phyloP scores from a whole-genome alignment of 2,113 vertebrate genomes.

The Centropus bengalensis region DNA sequence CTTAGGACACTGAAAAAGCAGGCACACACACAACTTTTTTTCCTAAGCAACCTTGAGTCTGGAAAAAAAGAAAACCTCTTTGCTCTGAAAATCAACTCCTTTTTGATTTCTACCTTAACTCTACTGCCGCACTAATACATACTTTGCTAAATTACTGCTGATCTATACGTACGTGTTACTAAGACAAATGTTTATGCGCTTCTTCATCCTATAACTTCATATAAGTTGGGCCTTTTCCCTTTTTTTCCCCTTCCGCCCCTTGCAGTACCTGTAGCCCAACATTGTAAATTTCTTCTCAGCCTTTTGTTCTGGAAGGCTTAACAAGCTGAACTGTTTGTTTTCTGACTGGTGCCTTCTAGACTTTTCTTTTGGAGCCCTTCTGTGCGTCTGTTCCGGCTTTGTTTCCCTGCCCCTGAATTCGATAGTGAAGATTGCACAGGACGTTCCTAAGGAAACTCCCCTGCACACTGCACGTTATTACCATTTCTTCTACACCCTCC shows the following conservation, averaged over 20 bases:
- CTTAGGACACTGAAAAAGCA: background rate
- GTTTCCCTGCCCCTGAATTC: background rate
- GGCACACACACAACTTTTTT: background rate
- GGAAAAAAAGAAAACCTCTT: background rate
- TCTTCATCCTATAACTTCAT: too few species aligned
- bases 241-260: background rate
- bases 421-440: background rate
- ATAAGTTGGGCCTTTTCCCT: background rate
- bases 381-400: background rate
- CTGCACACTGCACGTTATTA: rapidly evolving
- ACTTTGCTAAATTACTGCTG: background rate
- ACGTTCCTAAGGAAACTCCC: background rate
- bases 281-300: background rate
- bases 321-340: background rate
- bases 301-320: background rate
- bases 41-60: background rate
- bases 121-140: background rate
- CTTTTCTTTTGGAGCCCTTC: background rate
- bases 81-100: background rate
- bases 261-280: background rate
- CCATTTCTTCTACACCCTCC: background rate
- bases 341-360: background rate
- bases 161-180: background rate
- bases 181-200: background rate
- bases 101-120: background rate